Conservation (phyloP, 2,797 vertebrate species). For the Rhinella marina region DNA sequence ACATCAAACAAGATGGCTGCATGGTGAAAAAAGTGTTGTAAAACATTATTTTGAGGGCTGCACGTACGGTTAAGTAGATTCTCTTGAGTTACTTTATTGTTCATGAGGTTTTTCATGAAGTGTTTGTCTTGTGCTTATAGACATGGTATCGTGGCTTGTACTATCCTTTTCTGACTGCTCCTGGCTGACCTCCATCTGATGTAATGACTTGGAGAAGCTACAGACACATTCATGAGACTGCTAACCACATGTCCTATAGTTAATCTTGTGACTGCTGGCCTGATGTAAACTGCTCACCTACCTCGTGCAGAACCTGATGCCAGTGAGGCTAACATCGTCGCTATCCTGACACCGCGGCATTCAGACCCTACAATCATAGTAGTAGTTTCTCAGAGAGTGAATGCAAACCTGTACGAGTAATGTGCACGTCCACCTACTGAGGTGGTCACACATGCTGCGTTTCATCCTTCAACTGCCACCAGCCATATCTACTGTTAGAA, state of each 20-base stretch:
- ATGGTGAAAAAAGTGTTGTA: background rate
- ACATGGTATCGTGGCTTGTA: background rate
- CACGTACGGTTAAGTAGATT: background rate
- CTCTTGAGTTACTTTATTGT: background rate
- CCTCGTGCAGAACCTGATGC: slow-evolving; percentile 4
- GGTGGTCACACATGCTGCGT: no score
- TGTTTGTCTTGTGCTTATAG: background rate
- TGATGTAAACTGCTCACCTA: slow-evolving; percentile 57
- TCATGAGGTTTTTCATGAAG: slow-evolving; percentile 12
- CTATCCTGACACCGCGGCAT: background rate
- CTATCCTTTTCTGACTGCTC: slow-evolving; percentile 32
- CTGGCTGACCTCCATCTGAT: slow-evolving; percentile 60
- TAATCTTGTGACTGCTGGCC: slow-evolving; percentile 61
- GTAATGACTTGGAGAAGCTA: slow-evolving; percentile 57
- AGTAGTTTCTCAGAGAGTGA: no score
- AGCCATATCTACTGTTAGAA: no score
- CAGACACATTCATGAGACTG: slow-evolving; percentile 53
- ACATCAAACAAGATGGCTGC: no score
- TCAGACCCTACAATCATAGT: background rate
- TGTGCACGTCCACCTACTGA: background rate
- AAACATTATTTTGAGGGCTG: background rate
- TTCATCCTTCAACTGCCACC: no score
- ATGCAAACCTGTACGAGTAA: no score
- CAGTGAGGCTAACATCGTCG: slow-evolving; percentile 7
- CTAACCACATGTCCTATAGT: slow-evolving; percentile 57